These are phyloP conservation scores for Neomicropteryx cornuta DNA, from an alignment of 1,140 invertebrate species.

Conservation along the genomic window DNA sequence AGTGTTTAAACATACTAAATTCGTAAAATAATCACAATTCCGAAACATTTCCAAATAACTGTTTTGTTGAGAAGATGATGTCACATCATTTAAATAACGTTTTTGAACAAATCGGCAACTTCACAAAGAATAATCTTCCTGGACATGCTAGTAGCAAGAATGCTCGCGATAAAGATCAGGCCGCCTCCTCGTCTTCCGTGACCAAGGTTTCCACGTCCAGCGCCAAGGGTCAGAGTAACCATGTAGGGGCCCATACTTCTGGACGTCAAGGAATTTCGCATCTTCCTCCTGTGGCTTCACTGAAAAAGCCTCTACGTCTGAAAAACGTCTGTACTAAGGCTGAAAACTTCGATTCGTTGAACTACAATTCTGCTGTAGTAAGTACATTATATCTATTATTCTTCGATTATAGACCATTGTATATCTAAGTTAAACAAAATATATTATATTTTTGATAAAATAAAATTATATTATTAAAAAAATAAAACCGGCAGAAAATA, in stretches of 20 bases:
- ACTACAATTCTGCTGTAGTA: slow-evolving; percentile 14
- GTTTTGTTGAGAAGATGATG: slow-evolving; percentile 32
- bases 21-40: too few species aligned
- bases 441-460: too few species aligned
- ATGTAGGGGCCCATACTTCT: background rate
- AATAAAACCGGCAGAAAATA: too few species aligned
- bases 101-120: slow-evolving; percentile 40
- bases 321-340: slow-evolving; percentile 31
- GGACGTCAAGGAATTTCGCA: background rate
- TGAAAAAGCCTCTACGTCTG: slow-evolving; percentile 36
- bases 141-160: slow-evolving; percentile 28
- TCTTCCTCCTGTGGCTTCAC: too few species aligned
- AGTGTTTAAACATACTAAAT: too few species aligned
- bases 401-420: too few species aligned
- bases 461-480: too few species aligned
- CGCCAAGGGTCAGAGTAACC: background rate
- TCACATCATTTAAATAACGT: slow-evolving; percentile 36
- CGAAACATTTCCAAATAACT: too few species aligned
- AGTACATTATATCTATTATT: slow-evolving; percentile 8
- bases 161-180: slow-evolving; percentile 29
- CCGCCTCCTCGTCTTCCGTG: slow-evolving; percentile 14
- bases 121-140: slow-evolving; percentile 40
- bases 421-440: too few species aligned
- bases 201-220: background rate
- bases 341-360: slow-evolving; percentile 32